Evolutionary conservation across 2,797 vertebrate genomes (phyloP), one percentile per base, ranked within the genome.

Genomic region (Poliocrania exsul): DNA sequence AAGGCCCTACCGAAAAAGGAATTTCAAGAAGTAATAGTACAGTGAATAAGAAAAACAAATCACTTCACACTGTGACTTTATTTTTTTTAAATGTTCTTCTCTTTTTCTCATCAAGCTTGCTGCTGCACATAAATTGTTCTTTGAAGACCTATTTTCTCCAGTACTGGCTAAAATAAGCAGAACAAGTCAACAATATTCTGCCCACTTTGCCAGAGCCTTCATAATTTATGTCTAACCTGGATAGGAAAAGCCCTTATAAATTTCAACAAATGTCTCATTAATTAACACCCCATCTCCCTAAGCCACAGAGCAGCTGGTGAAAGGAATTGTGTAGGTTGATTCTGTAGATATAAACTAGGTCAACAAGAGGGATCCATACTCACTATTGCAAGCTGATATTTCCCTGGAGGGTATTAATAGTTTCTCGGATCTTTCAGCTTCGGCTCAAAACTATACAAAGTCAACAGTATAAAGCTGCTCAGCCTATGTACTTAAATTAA

Each of bases 241-340:
- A 88, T 92, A 92, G 86, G 84, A 95, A 96, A 96, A 92, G 75
- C 88, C 79, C 88, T 88, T 94, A 89, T 94, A 97, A 96, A 94
- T 97, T 97, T 95, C 96, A 95, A 95, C 94, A 96, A 97, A 97
- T 94, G 95, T 94, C 94, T 97, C 97, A 97, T 97, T 97, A 97
- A 97, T 97, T 97, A 97, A 97, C 96, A 97, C 95, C 95, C 94
- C 85, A 95, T 97, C 93, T 97, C 97, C 96, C 96, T 96, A 92
- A 97, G 95, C 95, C 97, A 95, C 96, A 94, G 95, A 97, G 94
- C 96, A 97, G 96, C 96, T 97, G 96, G 97, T 95, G 94, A 95
- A 96, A 96, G 82, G 95, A 96, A 95, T 95, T 87, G 87, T 93
- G 81, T 81, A 95, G 90, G 87, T 97, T 86, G 75, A 95, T 86